Percentiles rank a stretch among this genome's conserved stretches.
Conservation (phyloP, 2,797 vertebrate genomes). For the Propithecus deckenii region DNA sequence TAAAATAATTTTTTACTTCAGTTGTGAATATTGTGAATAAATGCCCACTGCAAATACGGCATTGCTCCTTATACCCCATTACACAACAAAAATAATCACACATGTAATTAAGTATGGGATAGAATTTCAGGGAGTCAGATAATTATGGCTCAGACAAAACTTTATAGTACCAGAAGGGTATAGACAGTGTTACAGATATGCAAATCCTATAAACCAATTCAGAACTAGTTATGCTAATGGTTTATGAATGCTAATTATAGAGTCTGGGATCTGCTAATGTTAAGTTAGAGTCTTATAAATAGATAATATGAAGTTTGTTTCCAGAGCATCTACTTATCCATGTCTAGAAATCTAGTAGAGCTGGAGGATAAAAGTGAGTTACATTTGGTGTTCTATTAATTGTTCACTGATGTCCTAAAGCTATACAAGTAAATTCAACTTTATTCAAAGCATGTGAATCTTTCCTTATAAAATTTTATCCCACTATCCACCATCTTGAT, state of each 20-base stretch:
- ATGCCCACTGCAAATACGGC: neutral
- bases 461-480: neutral
- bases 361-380: neutral
- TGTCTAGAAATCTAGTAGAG: constrained; percentile 47
- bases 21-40: neutral
- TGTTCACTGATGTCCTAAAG: neutral
- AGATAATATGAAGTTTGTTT: constrained; percentile 55
- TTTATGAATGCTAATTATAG: constrained; percentile 74
- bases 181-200: constrained; percentile 63
- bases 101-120: constrained; percentile 50
- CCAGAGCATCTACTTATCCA: constrained; percentile 47
- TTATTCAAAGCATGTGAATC: neutral
- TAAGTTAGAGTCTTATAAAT: constrained; percentile 66
- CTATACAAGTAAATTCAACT: neutral
- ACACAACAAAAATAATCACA: neutral
- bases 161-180: constrained; percentile 58
- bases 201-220: constrained; percentile 60
- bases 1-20: neutral
- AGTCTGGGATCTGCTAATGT: constrained; percentile 64
- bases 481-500: neutral
- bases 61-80: neutral
- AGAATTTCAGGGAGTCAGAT: constrained; percentile 48
- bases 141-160: constrained; percentile 72
- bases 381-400: constrained; percentile 2
- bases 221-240: constrained; percentile 70